A percentile compares a stretch with the other conserved stretches of the same genome.
These are phyloP conservation scores for Neuroterus valhalla DNA, from an alignment of 1,140 invertebrate species.

Conservation along the genomic window DNA sequence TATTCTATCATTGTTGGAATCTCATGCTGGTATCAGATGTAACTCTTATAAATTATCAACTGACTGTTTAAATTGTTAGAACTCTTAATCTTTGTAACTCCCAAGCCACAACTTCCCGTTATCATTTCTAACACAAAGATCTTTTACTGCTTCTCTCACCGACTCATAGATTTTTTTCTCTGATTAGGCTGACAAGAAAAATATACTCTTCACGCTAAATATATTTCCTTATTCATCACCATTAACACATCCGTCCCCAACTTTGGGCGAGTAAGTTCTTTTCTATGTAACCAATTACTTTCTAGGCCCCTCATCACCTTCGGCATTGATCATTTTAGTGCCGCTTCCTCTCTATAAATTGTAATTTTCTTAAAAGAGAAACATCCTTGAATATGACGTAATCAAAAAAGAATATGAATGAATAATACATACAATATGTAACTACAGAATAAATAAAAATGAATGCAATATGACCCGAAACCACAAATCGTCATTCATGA, in stretches of 20 bases:
- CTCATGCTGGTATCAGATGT: too few relatives aligned
- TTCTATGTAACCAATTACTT: not conserved
- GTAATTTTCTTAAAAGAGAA: not conserved
- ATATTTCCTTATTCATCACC: slow-evolving; percentile 2
- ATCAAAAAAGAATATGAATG: slow-evolving; percentile 2
- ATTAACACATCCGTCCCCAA: not conserved
- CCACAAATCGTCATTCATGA: not conserved
- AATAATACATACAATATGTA: not conserved
- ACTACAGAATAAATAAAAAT: not conserved
- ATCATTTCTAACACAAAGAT: too few relatives aligned
- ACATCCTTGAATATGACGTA: not conserved
- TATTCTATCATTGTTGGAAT: too few relatives aligned
- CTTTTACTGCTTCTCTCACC: too few relatives aligned
- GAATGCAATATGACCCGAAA: not conserved
- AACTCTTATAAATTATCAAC: too few relatives aligned
- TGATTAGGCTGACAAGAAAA: not conserved
- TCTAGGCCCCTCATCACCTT: not conserved
- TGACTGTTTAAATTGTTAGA: too few relatives aligned
- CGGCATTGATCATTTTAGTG: not conserved
- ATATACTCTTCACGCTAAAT: not conserved
- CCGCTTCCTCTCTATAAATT: not conserved
- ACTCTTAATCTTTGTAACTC: too few relatives aligned
- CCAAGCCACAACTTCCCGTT: too few relatives aligned
- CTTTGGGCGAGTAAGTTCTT: not conserved
- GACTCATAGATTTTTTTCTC: not conserved